A percentile compares a stretch with the other conserved stretches of the same genome.
Conservation (phyloP, 2,113 vertebrate genomes). For the Erythrocercus mccallii region DNA sequence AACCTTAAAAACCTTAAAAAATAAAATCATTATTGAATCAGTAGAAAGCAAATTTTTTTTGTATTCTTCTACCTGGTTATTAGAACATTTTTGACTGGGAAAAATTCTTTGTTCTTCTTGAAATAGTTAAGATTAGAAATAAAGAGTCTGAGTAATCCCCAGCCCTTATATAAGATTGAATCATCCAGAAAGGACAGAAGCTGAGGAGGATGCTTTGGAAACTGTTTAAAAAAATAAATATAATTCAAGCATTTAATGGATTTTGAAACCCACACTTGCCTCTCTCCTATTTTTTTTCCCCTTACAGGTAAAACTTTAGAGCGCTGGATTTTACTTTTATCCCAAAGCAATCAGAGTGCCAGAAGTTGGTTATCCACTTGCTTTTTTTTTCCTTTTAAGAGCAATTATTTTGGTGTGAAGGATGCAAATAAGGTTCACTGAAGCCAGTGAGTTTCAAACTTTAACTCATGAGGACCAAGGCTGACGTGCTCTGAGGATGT, state of each 20-base stretch:
- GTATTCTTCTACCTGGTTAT: neutral
- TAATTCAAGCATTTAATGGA: neutral
- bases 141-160: neutral
- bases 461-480: neutral
- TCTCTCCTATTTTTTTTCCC: neutral
- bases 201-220: neutral
- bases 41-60: neutral
- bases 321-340: neutral
- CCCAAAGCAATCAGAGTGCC: neutral
- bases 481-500: neutral
- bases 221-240: neutral
- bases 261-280: neutral
- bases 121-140: neutral
- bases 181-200: neutral
- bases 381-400: neutral
- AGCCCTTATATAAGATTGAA: neutral
- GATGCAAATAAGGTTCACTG: neutral
- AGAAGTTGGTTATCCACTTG: neutral
- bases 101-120: neutral
- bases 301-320: neutral
- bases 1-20: neutral
- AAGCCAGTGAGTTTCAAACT: neutral
- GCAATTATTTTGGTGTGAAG: neutral
- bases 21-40: neutral
- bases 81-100: neutral